A percentile compares a stretch with the other conserved stretches of the same genome.
These are phyloP conservation scores for Apotomis capreana DNA, from an alignment of 2,888 invertebrate genomes.

Conservation along the genomic window DNA sequence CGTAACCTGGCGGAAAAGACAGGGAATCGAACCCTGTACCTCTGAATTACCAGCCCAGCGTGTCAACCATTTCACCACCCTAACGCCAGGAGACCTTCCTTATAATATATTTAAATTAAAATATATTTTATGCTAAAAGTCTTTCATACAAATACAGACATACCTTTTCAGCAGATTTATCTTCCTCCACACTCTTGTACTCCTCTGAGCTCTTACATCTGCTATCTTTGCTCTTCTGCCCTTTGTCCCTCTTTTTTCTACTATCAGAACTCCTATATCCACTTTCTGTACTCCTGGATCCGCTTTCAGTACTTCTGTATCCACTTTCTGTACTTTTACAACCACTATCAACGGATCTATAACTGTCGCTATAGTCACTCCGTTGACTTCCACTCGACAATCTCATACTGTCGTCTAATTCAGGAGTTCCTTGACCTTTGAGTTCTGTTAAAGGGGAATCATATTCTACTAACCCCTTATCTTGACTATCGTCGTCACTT, in stretches of 20 bases:
- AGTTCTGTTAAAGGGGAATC: conserved; percentile 64
- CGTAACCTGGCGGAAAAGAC: too few relatives aligned
- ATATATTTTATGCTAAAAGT: too few relatives aligned
- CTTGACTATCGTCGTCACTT: conserved; percentile 67
- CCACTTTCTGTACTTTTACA: conserved; percentile 61
- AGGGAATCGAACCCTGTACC: too few relatives aligned
- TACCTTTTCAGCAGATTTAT: conserved; percentile 18
- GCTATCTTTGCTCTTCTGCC: conserved; percentile 32
- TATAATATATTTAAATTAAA: too few relatives aligned
- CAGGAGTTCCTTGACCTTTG: conserved; percentile 62
- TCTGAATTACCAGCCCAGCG: too few relatives aligned
- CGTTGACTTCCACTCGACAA: conserved; percentile 49
- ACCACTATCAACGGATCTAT: conserved; percentile 46
- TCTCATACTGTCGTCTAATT: conserved; percentile 63
- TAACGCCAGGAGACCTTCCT: too few relatives aligned
- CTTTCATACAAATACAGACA: background rate
- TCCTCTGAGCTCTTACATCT: conserved; percentile 46
- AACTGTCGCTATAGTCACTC: conserved; percentile 60
- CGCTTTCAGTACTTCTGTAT: conserved; percentile 60
- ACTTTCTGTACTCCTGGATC: conserved; percentile 53
- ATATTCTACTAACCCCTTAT: conserved; percentile 75
- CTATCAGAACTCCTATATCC: conserved; percentile 44
- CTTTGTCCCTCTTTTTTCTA: background rate
- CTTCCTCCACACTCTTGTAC: conserved; percentile 46
- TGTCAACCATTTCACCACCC: too few relatives aligned